Evolutionary conservation across 1,140 invertebrate genomes (phyloP).

Genomic region (Drosophila subpulchrella): DNA sequence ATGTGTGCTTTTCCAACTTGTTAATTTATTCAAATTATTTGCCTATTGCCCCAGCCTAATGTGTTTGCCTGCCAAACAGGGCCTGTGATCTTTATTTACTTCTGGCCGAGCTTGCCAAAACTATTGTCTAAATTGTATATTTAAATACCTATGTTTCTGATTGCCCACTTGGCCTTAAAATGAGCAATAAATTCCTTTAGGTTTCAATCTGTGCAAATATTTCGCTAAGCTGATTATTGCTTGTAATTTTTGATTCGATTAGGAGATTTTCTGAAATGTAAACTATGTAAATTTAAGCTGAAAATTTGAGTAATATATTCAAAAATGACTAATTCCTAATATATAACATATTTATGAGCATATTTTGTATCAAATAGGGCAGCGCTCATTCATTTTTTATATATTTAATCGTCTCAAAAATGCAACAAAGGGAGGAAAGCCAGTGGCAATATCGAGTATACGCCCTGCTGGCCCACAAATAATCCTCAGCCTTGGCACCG

Average conservation of each 20-base stretch:
- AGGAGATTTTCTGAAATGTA: not conserved
- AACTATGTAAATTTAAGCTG: constrained; percentile 11
- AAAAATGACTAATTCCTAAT: not conserved
- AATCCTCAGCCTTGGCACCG: constrained; percentile 28
- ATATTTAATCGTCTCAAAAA: constrained; percentile 51
- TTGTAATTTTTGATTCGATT: constrained; percentile 32
- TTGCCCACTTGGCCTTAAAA: constrained; percentile 38
- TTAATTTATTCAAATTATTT: constrained; percentile 75
- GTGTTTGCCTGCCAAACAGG: constrained; percentile 54
- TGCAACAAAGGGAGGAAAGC: constrained; percentile 1
- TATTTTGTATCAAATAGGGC: not conserved
- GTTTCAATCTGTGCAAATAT: constrained; percentile 39
- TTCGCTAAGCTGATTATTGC: constrained; percentile 49
- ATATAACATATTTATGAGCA: not conserved
- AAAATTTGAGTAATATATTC: constrained; percentile 5
- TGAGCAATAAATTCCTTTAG: constrained; percentile 34
- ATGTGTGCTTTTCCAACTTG: constrained; percentile 21
- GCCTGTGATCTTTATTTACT: constrained; percentile 61
- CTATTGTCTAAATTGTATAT: constrained; percentile 33
- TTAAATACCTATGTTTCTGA: constrained; percentile 7
- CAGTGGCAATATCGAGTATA: constrained; percentile 49
- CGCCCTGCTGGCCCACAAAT: constrained; percentile 42
- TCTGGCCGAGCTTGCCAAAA: constrained; percentile 40
- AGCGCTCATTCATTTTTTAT: constrained; percentile 7
- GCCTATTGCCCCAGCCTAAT: constrained; percentile 58